A percentile compares a stretch with the other conserved stretches of the same genome.
These are phyloP conservation scores for Peromyscus aztecus DNA, from an alignment of 2,797 vertebrate species.

Conservation along the genomic window DNA sequence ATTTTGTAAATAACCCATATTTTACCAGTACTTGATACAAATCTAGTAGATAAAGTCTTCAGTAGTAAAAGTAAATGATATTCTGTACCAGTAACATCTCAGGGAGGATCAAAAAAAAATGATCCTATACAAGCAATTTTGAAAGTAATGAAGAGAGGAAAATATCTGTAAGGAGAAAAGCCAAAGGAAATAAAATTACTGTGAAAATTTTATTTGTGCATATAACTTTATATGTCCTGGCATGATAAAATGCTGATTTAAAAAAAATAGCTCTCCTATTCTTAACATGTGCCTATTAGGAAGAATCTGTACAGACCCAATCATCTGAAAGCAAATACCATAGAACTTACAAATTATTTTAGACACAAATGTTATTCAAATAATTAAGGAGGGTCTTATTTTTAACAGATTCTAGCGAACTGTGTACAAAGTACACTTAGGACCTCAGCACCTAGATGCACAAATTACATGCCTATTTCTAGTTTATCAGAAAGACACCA, in stretches of 20 bases:
- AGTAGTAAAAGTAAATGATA: conserved; percentile 52
- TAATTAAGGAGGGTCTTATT: conserved; percentile 48
- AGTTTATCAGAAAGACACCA: conserved; percentile 28
- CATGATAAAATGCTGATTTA: conserved; percentile 35
- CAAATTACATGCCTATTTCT: neutral
- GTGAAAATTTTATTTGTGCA: conserved; percentile 47
- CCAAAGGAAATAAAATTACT: conserved; percentile 70
- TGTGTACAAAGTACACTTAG: neutral
- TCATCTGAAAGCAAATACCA: neutral
- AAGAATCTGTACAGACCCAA: neutral
- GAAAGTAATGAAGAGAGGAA: conserved; percentile 44
- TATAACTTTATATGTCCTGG: conserved; percentile 65
- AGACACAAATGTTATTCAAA: conserved; percentile 30
- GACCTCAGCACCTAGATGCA: conserved; percentile 29
- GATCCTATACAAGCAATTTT: conserved; percentile 52
- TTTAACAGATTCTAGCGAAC: conserved; percentile 37
- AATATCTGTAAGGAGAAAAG: conserved; percentile 56
- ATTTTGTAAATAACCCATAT: conserved; percentile 1
- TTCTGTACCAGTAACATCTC: conserved; percentile 44
- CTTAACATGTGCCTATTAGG: neutral
- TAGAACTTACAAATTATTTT: conserved; percentile 23
- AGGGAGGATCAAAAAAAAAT: conserved; percentile 42
- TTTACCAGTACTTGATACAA: neutral
- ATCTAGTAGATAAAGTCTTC: conserved; percentile 35
- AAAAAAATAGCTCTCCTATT: neutral